phyloP scores from a whole-genome alignment of 2,797 vertebrate genomes.

The Mus minutoides region DNA sequence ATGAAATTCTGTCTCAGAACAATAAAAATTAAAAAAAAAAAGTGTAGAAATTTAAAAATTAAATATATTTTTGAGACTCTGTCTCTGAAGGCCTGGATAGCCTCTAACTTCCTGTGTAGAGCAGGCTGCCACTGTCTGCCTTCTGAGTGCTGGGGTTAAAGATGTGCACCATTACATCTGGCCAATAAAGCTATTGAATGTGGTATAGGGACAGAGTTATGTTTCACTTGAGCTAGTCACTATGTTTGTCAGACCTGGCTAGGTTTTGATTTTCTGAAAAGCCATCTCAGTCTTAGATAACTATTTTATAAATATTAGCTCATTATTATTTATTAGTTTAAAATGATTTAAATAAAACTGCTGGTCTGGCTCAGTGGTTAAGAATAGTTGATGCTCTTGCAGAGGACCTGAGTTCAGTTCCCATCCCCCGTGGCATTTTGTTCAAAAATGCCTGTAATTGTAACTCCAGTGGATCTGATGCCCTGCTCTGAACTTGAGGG shows the following conservation, averaged over 20 bases:
- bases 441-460: not conserved
- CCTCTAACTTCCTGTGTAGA: not conserved
- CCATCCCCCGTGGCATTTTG: not conserved
- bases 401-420: not conserved
- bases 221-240: not conserved
- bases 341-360: not conserved
- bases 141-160: not conserved
- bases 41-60: not conserved
- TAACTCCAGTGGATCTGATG: not conserved
- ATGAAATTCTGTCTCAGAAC: not conserved
- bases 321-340: not conserved
- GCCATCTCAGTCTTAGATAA: not conserved
- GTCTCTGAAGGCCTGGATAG: not conserved
- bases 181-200: not conserved
- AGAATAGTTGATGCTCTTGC: not conserved
- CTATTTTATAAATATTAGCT: slow-evolving; percentile 51
- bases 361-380: not conserved
- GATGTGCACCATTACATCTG: not conserved
- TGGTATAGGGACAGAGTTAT: slow-evolving; percentile 38
- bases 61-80: not conserved
- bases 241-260: not conserved
- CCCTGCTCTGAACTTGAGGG: not conserved
- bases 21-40: not conserved
- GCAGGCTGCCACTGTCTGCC: not conserved
- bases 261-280: slow-evolving; percentile 41